A percentile compares a stretch with the other conserved stretches of the same genome.
These are phyloP conservation scores for Sapayoa aenigma DNA, from an alignment of 2,113 vertebrate species.

Conservation along the genomic window DNA sequence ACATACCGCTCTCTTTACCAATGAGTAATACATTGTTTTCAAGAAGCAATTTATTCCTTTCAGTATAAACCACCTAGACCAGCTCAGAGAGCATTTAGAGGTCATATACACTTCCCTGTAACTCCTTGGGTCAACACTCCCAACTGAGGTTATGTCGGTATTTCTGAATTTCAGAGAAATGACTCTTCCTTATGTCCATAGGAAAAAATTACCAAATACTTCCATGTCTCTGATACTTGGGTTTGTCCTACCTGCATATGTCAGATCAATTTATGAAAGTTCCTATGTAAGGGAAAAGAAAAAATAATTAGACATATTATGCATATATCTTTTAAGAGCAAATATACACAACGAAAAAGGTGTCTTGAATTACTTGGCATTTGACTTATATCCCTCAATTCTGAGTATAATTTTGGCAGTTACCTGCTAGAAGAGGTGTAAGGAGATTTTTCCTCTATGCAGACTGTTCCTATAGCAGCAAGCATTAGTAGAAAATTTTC, in stretches of 20 bases:
- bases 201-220: neutral
- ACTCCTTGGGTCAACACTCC: neutral
- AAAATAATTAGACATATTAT: neutral
- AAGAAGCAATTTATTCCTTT: neutral
- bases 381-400: neutral
- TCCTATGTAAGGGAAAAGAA: neutral
- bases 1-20: neutral
- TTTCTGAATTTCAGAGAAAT: neutral
- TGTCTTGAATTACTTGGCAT: neutral
- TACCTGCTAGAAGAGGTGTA: neutral
- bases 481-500: neutral
- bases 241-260: neutral
- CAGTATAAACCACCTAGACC: neutral
- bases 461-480: neutral
- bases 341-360: neutral
- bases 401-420: neutral
- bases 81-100: neutral
- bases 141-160: neutral
- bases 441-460: neutral
- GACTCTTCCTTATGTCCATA: neutral
- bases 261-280: neutral
- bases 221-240: rapidly evolving
- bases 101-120: neutral
- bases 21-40: neutral
- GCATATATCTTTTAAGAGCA: neutral